A percentile compares a stretch with the other conserved stretches of the same genome.
Conservation (phyloP, 2,888 invertebrate species). For the Andrena praecox region DNA sequence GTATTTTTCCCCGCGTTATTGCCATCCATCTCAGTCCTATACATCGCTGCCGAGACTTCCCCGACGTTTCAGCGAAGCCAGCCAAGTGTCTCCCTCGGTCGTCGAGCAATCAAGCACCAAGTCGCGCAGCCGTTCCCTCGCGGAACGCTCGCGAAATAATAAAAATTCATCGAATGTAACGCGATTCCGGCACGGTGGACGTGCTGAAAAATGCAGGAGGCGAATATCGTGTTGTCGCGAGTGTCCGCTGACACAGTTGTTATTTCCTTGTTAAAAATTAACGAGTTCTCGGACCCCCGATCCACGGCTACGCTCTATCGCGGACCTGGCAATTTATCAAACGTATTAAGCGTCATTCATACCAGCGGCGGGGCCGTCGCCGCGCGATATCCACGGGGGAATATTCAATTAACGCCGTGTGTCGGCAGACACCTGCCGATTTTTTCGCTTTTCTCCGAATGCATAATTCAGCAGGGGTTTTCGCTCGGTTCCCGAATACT, state of each 20-base stretch:
- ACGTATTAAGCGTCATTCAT: constrained; percentile 11
- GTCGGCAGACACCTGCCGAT: constrained; percentile 13
- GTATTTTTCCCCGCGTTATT: background rate
- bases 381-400: background rate
- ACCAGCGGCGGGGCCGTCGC: background rate
- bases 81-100: too few relatives aligned
- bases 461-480: constrained; percentile 5
- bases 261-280: constrained; percentile 49
- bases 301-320: constrained; percentile 3
- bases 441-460: constrained; percentile 9
- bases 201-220: constrained; percentile 42
- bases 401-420: constrained; percentile 29
- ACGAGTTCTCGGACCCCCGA: constrained; percentile 14
- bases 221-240: constrained; percentile 12
- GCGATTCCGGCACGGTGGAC: constrained; percentile 19
- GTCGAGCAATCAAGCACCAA: background rate
- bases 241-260: constrained; percentile 35
- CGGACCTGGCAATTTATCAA: constrained; percentile 16
- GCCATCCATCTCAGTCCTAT: too few relatives aligned
- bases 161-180: background rate
- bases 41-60: background rate
- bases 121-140: background rate
- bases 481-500: background rate
- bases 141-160: background rate
- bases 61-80: background rate